These are phyloP conservation scores for Apus apus DNA, from an alignment of 2,113 vertebrate genomes.

Conservation along the genomic window DNA sequence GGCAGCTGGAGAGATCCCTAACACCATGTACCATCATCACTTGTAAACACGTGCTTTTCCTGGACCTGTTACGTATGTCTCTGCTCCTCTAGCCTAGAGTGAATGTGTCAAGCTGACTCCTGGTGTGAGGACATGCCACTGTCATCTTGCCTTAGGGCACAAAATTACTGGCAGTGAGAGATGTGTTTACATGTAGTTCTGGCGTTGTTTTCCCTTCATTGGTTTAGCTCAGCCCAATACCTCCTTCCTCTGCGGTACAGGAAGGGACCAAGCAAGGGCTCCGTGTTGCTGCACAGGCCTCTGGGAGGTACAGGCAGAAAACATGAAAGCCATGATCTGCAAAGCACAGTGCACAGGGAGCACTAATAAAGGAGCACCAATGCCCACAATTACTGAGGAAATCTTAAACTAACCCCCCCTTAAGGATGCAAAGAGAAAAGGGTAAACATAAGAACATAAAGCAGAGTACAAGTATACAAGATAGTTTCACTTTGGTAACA, in stretches of 20 bases:
- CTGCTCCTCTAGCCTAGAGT: background rate
- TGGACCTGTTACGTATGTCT: background rate
- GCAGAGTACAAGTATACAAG: background rate
- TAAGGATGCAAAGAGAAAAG: background rate
- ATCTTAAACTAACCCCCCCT: background rate
- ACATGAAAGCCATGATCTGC: background rate
- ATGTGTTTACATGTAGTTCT: fast-evolving
- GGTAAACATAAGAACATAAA: background rate
- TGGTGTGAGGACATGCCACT: background rate
- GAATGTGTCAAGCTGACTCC: background rate
- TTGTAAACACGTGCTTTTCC: background rate
- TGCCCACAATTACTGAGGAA: background rate
- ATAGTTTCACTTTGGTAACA: background rate
- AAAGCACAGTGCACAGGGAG: background rate
- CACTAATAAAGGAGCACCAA: background rate
- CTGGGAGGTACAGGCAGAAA: background rate
- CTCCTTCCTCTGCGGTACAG: background rate
- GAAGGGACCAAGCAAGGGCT: background rate
- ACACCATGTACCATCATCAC: fast-evolving
- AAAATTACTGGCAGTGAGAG: background rate
- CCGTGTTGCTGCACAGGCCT: background rate
- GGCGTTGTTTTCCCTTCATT: background rate
- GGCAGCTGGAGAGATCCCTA: background rate
- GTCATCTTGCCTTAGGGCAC: background rate
- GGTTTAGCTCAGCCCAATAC: background rate